A percentile compares a stretch with the other conserved stretches of the same genome.
These are phyloP conservation scores for Chelon labrosus DNA, from an alignment of 2,797 vertebrate genomes.

Conservation along the genomic window DNA sequence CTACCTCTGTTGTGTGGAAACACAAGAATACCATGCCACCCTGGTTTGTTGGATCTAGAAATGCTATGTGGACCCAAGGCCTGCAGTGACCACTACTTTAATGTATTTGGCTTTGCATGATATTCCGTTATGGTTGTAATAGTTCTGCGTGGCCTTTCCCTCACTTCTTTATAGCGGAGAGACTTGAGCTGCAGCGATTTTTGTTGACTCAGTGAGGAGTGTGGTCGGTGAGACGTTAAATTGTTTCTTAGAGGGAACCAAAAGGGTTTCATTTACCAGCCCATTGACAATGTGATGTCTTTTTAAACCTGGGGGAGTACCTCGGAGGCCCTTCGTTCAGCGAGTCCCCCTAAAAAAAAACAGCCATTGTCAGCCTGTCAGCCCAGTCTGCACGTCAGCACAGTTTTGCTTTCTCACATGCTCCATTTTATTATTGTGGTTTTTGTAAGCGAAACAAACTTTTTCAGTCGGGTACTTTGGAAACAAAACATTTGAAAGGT, in stretches of 20 bases:
- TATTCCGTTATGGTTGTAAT: conserved; percentile 17
- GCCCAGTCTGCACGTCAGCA: conserved; percentile 56
- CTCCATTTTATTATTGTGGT: conserved; percentile 44
- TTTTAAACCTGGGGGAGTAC: conserved; percentile 44
- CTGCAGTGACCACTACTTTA: not conserved
- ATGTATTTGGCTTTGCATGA: conserved; percentile 10
- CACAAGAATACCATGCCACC: conserved; percentile 8
- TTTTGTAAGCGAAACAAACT: conserved; percentile 60
- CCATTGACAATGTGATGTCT: conserved; percentile 59
- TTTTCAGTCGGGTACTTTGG: conserved; percentile 35
- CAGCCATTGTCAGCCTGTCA: conserved; percentile 64
- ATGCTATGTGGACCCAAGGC: not conserved
- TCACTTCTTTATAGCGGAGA: conserved; percentile 23
- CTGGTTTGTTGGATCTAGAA: not conserved
- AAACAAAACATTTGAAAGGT: conserved; percentile 53
- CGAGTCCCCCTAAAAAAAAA: conserved; percentile 47
- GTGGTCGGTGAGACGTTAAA: conserved; percentile 61
- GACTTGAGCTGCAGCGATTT: conserved; percentile 13
- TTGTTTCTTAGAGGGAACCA: conserved; percentile 55
- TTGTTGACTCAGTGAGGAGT: conserved; percentile 41
- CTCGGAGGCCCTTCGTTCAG: conserved; percentile 34
- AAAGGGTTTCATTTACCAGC: conserved; percentile 55
- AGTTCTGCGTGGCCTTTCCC: conserved; percentile 18
- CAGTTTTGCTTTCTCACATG: conserved; percentile 34
- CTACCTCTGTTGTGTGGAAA: conserved; percentile 65